A percentile compares a stretch with the other conserved stretches of the same genome.
These are phyloP conservation scores for Dinoponera quadriceps DNA, from an alignment of 1,140 invertebrate species.

Conservation along the genomic window DNA sequence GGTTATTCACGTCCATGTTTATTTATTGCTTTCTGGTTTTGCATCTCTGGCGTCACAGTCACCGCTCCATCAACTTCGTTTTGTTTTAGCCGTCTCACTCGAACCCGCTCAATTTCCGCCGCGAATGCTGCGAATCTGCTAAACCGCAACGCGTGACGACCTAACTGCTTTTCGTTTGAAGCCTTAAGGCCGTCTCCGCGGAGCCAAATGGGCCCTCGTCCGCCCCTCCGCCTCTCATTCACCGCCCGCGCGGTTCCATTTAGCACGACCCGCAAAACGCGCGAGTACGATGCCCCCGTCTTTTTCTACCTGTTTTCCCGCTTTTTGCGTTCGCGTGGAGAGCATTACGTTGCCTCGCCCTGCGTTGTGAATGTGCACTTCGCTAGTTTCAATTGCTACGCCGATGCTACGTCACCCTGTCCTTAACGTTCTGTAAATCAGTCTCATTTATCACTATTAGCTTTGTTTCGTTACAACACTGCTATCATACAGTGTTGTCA, in stretches of 20 bases:
- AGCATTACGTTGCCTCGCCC: not conserved
- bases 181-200: slow-evolving; percentile 69
- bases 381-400: slow-evolving; percentile 25
- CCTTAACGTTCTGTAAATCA: not conserved
- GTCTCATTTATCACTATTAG: not conserved
- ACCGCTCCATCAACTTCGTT: slow-evolving; percentile 53
- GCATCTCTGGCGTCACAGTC: slow-evolving; percentile 4
- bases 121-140: slow-evolving; percentile 65
- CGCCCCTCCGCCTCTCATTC: slow-evolving; percentile 38
- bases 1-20: not conserved
- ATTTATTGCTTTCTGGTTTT: slow-evolving; percentile 7
- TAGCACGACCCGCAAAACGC: slow-evolving; percentile 58
- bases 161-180: slow-evolving; percentile 82
- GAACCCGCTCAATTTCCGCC: slow-evolving; percentile 78
- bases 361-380: not conserved
- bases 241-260: slow-evolving; percentile 60
- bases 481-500: no score
- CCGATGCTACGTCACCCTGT: not conserved
- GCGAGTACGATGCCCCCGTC: slow-evolving; percentile 46
- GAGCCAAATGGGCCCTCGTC: slow-evolving; percentile 50
- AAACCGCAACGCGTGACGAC: slow-evolving; percentile 80
- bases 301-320: not conserved
- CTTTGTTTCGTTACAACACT: not conserved
- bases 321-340: slow-evolving; percentile 4
- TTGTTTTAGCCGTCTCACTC: slow-evolving; percentile 50